phyloP scores from a whole-genome alignment of 2,888 invertebrate genomes.

The Polia nebulosa region DNA sequence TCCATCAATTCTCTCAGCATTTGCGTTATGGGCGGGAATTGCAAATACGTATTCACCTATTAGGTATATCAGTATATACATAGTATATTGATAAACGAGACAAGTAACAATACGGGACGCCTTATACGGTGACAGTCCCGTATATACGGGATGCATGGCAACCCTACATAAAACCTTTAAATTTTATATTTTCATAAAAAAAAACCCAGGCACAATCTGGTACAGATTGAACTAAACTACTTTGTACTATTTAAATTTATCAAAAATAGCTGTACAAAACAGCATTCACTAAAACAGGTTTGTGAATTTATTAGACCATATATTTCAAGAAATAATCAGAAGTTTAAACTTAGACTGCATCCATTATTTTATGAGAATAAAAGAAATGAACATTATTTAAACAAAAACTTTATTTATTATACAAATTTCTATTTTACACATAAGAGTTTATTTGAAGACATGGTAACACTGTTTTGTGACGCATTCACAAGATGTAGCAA shows the following conservation, averaged over 20 bases:
- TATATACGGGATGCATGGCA: no score
- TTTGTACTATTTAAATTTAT: not conserved
- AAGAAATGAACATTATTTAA: not conserved
- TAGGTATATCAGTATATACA: no score
- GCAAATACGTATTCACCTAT: no score
- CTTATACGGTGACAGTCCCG: no score
- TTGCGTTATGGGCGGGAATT: no score
- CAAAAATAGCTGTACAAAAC: not conserved
- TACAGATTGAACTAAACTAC: not conserved
- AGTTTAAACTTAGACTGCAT: not conserved
- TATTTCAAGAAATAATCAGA: not conserved
- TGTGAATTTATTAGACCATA: not conserved
- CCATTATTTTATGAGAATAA: not conserved
- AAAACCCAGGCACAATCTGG: not conserved
- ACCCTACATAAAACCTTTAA: no score
- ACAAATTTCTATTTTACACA: not conserved
- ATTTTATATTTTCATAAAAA: no score
- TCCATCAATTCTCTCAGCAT: no score
- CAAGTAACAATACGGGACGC: no score
- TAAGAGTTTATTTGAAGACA: not conserved
- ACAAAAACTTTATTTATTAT: not conserved
- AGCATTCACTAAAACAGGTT: not conserved
- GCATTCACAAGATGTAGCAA: constrained; percentile 18
- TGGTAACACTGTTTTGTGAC: constrained; percentile 37
- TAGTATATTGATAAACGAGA: no score